These are phyloP conservation scores for Bagarius yarrelli DNA, from an alignment of 2,113 vertebrate genomes.

Conservation along the genomic window DNA sequence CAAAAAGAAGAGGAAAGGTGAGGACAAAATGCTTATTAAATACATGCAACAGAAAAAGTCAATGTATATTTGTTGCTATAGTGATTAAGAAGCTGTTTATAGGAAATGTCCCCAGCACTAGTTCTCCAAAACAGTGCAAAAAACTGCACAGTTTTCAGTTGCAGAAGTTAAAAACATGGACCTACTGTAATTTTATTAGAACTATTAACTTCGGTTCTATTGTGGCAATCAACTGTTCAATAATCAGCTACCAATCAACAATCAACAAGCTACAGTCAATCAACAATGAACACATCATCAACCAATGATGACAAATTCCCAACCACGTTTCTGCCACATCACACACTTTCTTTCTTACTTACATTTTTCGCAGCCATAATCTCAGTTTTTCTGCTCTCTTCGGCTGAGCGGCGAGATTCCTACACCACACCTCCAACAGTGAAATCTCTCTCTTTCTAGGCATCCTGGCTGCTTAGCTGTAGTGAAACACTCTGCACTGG, in stretches of 20 bases:
- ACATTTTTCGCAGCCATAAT: constrained; percentile 49
- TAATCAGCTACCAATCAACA: too few relatives aligned
- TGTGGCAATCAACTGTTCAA: too few relatives aligned
- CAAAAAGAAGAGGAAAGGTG: not conserved
- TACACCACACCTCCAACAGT: constrained; percentile 37
- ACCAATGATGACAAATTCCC: not conserved
- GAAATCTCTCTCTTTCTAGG: not conserved
- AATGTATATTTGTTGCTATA: not conserved
- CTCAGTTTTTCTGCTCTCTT: constrained; percentile 44
- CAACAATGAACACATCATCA: not conserved
- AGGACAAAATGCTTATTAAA: not conserved
- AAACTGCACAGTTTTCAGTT: too few relatives aligned
- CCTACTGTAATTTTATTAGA: too few relatives aligned
- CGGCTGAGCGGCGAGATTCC: constrained; percentile 19
- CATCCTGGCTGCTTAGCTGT: constrained; percentile 28
- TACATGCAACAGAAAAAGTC: not conserved
- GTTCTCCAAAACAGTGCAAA: too few relatives aligned
- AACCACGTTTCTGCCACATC: not conserved
- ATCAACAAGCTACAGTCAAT: not conserved
- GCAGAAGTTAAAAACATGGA: too few relatives aligned
- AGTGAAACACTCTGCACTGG: not conserved
- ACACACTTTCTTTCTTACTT: constrained; percentile 31
- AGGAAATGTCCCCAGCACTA: too few relatives aligned
- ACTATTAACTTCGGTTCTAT: too few relatives aligned
- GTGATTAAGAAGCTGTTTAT: not conserved